Percentiles rank a stretch among this genome's conserved stretches.
Evolutionary conservation across 2,113 vertebrate species (phyloP).

Genomic region (Strix aluco): DNA sequence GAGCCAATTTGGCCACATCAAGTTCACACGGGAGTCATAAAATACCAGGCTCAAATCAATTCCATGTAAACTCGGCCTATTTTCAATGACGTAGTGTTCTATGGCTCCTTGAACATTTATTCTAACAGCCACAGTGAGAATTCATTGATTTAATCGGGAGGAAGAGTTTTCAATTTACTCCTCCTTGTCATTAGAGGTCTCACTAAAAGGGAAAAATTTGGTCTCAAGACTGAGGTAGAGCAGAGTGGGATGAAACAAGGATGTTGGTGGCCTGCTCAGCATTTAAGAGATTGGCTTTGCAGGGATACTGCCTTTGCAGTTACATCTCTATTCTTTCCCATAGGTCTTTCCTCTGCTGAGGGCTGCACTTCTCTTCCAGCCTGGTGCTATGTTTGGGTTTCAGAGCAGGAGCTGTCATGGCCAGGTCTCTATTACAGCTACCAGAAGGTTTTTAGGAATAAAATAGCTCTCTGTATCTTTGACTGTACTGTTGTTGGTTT

Average conservation of each 20-base stretch:
- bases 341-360: not conserved
- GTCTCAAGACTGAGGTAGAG: not conserved
- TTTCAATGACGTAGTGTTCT: conserved; percentile 21
- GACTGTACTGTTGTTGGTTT: not conserved
- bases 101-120: conserved; percentile 38
- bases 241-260: rapidly evolving
- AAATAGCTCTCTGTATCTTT: not conserved
- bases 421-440: not conserved
- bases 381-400: not conserved
- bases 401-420: not conserved
- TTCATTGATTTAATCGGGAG: conserved; percentile 35
- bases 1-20: conserved; percentile 25
- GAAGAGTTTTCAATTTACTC: not conserved
- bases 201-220: not conserved
- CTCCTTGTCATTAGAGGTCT: not conserved
- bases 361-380: not conserved
- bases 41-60: conserved; percentile 38
- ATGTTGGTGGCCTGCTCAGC: not conserved
- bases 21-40: not conserved
- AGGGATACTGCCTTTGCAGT: not conserved
- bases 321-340: not conserved
- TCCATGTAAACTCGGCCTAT: conserved; percentile 37
- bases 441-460: not conserved
- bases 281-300: not conserved
- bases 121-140: conserved; percentile 41